Conservation (phyloP, 2,797 vertebrate genomes). For the Catostomus latipinnis region DNA sequence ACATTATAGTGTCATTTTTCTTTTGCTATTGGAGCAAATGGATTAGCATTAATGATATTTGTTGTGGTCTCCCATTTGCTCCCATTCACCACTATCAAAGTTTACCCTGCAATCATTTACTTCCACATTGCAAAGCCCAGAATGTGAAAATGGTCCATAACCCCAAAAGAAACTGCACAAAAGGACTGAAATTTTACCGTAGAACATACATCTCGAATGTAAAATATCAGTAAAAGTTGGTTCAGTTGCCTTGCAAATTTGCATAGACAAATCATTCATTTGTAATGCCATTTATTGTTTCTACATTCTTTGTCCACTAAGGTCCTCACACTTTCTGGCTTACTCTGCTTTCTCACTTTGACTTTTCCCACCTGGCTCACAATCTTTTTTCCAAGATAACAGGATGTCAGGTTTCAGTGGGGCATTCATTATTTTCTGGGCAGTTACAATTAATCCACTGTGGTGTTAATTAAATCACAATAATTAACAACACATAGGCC, state of each 20-base stretch:
- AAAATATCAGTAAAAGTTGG: no score
- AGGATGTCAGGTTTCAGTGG: constrained; percentile 30
- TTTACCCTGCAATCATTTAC: no score
- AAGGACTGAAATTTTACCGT: no score
- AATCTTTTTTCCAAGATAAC: constrained; percentile 18
- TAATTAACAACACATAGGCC: constrained; percentile 9
- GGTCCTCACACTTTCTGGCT: constrained; percentile 7
- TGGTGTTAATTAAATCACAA: constrained; percentile 33
- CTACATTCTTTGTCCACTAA: neutral
- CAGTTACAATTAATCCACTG: neutral
- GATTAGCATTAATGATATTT: no score
- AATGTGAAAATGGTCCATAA: no score
- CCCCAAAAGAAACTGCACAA: no score
- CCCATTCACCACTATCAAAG: no score
- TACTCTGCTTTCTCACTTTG: constrained; percentile 21
- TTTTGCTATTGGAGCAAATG: no score
- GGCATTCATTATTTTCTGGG: constrained; percentile 11
- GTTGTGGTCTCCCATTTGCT: no score
- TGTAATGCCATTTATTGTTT: neutral
- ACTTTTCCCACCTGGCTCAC: constrained; percentile 19
- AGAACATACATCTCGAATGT: no score
- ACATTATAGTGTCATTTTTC: no score
- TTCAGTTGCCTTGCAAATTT: neutral
- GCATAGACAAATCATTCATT: neutral
- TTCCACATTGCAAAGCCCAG: no score